Evolutionary conservation across 2,797 vertebrate genomes (phyloP), one percentile per base, ranked within the genome.

Genomic region (Propithecus perrieri): DNA sequence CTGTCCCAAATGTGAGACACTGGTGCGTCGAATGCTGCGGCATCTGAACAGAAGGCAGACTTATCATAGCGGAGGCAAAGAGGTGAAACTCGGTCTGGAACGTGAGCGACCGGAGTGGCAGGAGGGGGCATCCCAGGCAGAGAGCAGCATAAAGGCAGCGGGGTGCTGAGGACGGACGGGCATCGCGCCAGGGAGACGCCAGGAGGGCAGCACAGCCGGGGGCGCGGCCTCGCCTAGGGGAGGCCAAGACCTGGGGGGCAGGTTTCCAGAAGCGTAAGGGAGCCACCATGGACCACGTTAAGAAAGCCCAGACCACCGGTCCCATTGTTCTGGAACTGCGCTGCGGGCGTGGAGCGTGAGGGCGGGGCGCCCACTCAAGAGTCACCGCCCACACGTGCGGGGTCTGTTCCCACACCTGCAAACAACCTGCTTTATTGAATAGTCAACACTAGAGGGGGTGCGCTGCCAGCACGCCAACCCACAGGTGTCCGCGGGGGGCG

Each of bases 401-500:
- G 28, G 0, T 20, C 38, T 83, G 18, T 30, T 85, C 80, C 86
- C 67, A 33, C 28, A 59, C 38, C 46, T 53, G 53, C n/a, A 80
- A 76, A 83, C 48, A 46, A 41, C 43, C 61, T 55, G 41, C 63
- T 78, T 71, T 38, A 76, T 59, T 28, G 11, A 1, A 12, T 4
- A 2, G 80, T 55, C 90, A 76, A 97, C 96, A 92, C 95, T 94
- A 96, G 97, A 95, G 81, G 96, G 97, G 79, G 95, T 91, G 89
- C 89, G 92, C 55, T 35, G 55, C 83, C 91, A 93, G 50, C 1
- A 0, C 33, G 75, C 88, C 57, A 89, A 55, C 72, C 81, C 74
- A 26, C 88, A 92, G 95, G 88, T 85, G 67, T 74, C 85, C 89
- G 15, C 28, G 6, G 7, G 50, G 35, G 22, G 76, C 13, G 5